Evolutionary conservation across 2,888 invertebrate genomes (phyloP).

Genomic region (Eumacrocentrus americanus): DNA sequence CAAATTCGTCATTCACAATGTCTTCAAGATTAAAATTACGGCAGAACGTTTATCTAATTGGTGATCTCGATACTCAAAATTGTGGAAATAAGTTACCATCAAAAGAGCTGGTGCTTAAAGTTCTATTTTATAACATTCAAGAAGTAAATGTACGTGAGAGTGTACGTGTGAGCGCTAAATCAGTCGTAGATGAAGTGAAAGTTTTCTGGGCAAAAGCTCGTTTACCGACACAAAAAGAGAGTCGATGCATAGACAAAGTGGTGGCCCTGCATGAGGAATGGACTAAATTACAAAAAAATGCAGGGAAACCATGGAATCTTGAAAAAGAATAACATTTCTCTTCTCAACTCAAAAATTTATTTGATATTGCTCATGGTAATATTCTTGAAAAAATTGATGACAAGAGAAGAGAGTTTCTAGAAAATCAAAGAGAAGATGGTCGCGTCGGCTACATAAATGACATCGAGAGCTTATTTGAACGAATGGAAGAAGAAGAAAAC

Average conservation of each 20-base stretch:
- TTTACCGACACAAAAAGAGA: no score
- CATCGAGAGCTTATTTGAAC: no score
- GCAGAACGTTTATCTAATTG: no score
- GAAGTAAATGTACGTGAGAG: conserved; percentile 27
- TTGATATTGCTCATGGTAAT: conserved; percentile 20
- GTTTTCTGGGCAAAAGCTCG: no score
- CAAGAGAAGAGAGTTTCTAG: conserved; percentile 14
- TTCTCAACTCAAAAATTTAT: conserved; percentile 26
- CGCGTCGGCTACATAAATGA: conserved; percentile 20
- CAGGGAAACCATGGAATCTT: conserved; percentile 32
- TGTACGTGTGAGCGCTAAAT: conserved; percentile 32
- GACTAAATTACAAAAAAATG: no score
- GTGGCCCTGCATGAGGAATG: no score
- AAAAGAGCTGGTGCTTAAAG: conserved; percentile 36
- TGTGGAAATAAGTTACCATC: conserved; percentile 38
- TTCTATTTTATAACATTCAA: conserved; percentile 36
- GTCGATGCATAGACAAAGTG: no score
- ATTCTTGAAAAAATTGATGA: conserved; percentile 11
- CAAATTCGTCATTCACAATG: no score
- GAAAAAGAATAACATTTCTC: conserved; percentile 31
- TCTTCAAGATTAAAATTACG: no score
- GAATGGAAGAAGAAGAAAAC: conserved; percentile 14
- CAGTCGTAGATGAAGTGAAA: conserved; percentile 33
- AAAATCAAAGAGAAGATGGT: conserved; percentile 16
- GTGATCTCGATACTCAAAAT: no score